phyloP scores from a whole-genome alignment of 64 coral and sea anemone species.

The Dendrophyllia cribrosa region DNA sequence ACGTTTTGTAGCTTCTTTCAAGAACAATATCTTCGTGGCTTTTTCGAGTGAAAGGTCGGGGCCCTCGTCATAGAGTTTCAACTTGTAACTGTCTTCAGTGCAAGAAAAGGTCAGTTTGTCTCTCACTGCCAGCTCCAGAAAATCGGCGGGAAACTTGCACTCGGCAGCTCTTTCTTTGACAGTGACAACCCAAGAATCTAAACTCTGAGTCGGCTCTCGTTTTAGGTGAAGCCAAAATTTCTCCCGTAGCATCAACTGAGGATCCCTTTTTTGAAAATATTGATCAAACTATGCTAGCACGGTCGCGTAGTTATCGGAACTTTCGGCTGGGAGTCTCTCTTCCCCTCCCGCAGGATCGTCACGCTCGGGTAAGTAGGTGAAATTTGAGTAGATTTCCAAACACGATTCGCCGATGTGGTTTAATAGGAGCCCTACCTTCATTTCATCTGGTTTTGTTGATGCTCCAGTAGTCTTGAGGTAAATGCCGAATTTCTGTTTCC shows the following conservation, averaged over 20 bases:
- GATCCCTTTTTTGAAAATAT: slow-evolving; percentile 47
- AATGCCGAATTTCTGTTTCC: no score
- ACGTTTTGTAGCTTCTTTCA: no score
- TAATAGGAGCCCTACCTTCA: slow-evolving; percentile 60
- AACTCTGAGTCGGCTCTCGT: slow-evolving; percentile 20
- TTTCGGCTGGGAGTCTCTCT: slow-evolving; percentile 40
- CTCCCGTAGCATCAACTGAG: slow-evolving; percentile 30
- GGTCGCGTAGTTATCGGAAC: slow-evolving; percentile 4
- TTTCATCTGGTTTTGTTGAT: slow-evolving; percentile 4
- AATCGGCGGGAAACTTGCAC: slow-evolving; percentile 50
- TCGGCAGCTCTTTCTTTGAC: slow-evolving; percentile 45
- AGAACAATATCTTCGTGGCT: no score
- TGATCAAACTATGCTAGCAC: slow-evolving; percentile 44
- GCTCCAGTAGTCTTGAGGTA: slow-evolving; percentile 45
- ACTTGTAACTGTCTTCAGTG: no score
- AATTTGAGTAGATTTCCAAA: slow-evolving; percentile 53
- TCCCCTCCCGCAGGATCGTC: slow-evolving; percentile 40
- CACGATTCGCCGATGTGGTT: slow-evolving; percentile 27
- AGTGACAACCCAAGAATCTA: slow-evolving; percentile 28
- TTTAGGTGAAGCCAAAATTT: slow-evolving; percentile 28
- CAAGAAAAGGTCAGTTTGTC: slow-evolving; percentile 45
- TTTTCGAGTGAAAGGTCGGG: no score
- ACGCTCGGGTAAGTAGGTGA: slow-evolving; percentile 17
- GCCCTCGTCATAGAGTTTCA: no score
- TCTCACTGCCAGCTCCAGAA: slow-evolving; percentile 29